Evolutionary conservation across 2,797 vertebrate species (phyloP), one percentile per base, ranked within the genome.

Genomic region (Pangasius macronema): DNA sequence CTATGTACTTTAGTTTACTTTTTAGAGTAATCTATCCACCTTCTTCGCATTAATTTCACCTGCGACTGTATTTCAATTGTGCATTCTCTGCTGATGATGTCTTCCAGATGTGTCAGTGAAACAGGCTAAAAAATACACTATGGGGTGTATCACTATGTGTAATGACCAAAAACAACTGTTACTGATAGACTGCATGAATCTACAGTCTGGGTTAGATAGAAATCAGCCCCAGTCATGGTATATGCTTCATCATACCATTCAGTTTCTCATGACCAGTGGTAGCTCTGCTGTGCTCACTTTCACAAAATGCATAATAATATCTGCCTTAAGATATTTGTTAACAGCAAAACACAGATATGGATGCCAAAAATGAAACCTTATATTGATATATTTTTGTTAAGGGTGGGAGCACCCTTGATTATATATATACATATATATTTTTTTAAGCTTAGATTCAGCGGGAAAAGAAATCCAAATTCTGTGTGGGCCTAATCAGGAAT

Each of bases 401-500:
- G 42, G 1, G 42, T 49, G 49, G 49, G 18, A 11, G 8, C 42
- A 27, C n/a, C 24, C 24, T 24, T 22, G 18, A 53, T 77, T 33
- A 33, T 77, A 11, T 77, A 55, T 77, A 46, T 8, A 46, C 1
- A 46, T 7, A 42, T 42, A 42, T 42, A 42, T 42, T 33, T 77
- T 16, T n/a, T 20, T 33, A 33, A 20, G 33, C 36, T n/a, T 49
- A 11, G n/a, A 81, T 82, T 46, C 27, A 82, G 80, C 2, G 0
- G 61, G 27, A 65, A 82, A 49, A 49, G 1, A 46, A 30, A 46
- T 39, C 36, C 2, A n/a, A 65, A 82, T 46, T 18, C 27, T 65
- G 39, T 49, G 24, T 85, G 46, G 68, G 53, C 49, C 86, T 87
- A 88, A 87, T 89, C 68, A 85, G 77, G 92, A 88, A 70, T n/a